phyloP scores from a whole-genome alignment of 1,140 invertebrate species.

The Halyomorpha halys region DNA sequence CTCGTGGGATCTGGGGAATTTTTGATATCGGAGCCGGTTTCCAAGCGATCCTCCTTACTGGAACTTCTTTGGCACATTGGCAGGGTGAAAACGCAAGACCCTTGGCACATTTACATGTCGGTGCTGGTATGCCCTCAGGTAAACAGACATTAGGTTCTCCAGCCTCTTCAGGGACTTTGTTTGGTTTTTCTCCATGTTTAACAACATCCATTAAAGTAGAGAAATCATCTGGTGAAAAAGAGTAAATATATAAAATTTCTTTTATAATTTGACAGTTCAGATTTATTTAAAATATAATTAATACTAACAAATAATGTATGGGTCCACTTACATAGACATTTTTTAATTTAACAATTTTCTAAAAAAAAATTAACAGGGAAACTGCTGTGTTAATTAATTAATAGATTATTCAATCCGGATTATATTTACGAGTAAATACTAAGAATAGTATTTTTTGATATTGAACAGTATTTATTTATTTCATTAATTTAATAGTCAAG shows the following conservation, averaged over 20 bases:
- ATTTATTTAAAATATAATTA: not conserved
- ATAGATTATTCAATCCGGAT: no score
- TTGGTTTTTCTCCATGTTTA: conserved; percentile 1
- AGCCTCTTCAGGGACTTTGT: not conserved
- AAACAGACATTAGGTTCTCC: not conserved
- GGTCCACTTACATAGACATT: no score
- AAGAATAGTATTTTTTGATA: no score
- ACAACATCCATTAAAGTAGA: conserved; percentile 10
- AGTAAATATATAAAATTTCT: not conserved
- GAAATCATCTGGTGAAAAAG: not conserved
- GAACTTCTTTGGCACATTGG: not conserved
- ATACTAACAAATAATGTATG: not conserved
- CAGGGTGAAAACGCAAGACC: not conserved
- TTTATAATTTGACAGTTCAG: not conserved
- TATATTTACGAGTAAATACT: no score
- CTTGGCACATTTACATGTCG: conserved; percentile 1
- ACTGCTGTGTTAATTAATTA: no score
- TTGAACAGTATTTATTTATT: no score
- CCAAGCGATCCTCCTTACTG: not conserved
- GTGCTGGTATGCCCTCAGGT: not conserved
- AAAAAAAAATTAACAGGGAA: no score
- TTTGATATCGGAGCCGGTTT: conserved; percentile 21
- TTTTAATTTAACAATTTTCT: no score
- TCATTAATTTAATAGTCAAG: no score
- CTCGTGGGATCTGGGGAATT: conserved; percentile 15